Evolutionary conservation across 2,888 invertebrate genomes (phyloP), one percentile per base, ranked within the genome.

Genomic region (Siphlonurus alternatus): DNA sequence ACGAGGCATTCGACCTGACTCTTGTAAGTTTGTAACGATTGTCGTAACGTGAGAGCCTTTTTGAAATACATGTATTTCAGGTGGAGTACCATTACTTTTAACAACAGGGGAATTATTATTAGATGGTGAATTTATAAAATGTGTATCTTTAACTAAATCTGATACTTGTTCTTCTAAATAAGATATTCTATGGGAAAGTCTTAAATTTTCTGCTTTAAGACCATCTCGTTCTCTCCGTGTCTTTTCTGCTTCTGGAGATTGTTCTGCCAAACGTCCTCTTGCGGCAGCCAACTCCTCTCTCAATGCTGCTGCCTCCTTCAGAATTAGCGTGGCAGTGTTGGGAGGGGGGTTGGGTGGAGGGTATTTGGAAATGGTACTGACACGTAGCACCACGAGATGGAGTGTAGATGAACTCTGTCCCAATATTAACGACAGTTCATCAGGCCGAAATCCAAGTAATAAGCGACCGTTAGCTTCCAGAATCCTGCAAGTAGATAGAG

Each of bases 111-210:
- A 38, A 38, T 15, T 38, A 38, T 10, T 5, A 38, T 5, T 10
- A 10, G 38, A 38, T 10, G 38, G 38, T n/a, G n/a, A n/a, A n/a
- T n/a, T n/a, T n/a, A n/a, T n/a, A n/a, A n/a, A n/a, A n/a, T n/a
- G n/a, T 10, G 38, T 38, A 20, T 56, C 56, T 22, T n/a, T 20
- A 10, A 56, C 22, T 19, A 73, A 68, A 63, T 85, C 83, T 0
- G 80, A 78, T 68, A 90, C 90, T 76, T 92, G 92, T 72, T 93
- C 92, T 75, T 93, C 93, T 65, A 93, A 80, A 75, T 93, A 93
- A 1, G 90, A 89, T 71, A 93, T 93, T 69, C 93, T 81, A 75
- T 93, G 93, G 18, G 90, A 90, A 66, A 93, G 80, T 62, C 92
- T 80, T 66, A 90, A 84, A 77, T 91, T 92, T 76, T 92, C 92